phyloP scores from a whole-genome alignment of 2,797 vertebrate species.

The Anomalospiza imberbis region DNA sequence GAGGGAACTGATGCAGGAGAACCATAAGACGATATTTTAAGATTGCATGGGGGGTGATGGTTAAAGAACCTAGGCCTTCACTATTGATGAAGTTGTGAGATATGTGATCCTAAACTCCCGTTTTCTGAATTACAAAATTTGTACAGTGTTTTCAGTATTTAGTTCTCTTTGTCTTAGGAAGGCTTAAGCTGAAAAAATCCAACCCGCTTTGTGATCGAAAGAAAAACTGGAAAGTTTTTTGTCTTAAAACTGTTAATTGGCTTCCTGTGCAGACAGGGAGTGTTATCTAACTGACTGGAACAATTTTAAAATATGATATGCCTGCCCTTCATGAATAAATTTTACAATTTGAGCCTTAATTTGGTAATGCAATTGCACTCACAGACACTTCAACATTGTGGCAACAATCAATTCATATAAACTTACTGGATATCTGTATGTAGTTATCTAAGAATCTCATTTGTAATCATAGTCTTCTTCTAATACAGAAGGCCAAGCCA shows the following conservation, averaged over 20 bases:
- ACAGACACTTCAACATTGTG: not conserved
- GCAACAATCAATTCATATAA: constrained; percentile 15
- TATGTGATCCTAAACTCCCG: not conserved
- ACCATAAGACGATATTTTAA: not conserved
- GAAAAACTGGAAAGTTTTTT: not conserved
- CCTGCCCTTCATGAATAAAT: not conserved
- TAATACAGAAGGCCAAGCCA: not conserved
- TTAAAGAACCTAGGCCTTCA: not conserved
- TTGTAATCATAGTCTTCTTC: constrained; percentile 5
- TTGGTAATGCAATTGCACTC: constrained; percentile 17
- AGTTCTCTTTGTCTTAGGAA: not conserved
- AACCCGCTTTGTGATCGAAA: not conserved
- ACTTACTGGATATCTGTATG: constrained; percentile 6
- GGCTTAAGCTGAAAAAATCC: not conserved
- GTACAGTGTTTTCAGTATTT: not conserved
- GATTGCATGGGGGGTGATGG: not conserved
- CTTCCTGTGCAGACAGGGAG: not conserved
- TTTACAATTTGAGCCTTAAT: constrained; percentile 8
- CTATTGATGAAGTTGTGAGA: not conserved
- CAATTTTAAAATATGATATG: not conserved
- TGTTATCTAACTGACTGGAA: constrained; percentile 18
- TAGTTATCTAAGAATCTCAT: constrained; percentile 28
- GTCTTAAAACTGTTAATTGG: not conserved
- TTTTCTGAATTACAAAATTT: not conserved
- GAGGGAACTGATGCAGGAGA: not conserved